Base-by-base conservation (phyloP, 2,113 vertebrate species). In the Tor tambroides region DNA sequence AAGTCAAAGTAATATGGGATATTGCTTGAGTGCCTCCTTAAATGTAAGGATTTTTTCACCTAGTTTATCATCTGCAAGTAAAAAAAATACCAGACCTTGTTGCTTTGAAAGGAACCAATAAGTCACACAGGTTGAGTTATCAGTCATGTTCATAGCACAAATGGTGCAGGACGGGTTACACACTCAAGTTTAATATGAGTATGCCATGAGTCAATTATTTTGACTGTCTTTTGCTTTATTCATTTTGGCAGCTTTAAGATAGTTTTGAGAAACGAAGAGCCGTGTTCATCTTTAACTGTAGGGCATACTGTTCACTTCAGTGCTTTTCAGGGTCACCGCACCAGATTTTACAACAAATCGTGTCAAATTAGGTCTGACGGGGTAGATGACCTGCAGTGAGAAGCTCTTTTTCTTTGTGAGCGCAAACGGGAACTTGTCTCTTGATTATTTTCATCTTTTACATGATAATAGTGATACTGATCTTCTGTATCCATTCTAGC, bases 291-390 rank as follows among this genome's bases (percentile, higher is more conserved):
- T 21, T 41, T 61, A 61, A 59, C 54, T 61, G 23, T 61, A 63
- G 78, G 14, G 11, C 6, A 26, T 26, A 80, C 32, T 2, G 10
- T 80, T 80, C 30, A 11, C 32, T 80, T 35, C 26, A 26, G 35
- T 41, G 11, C n/a, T 61, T 80, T 23, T 9, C n/a, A 12, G 54
- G 78, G 78, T 80, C 56, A 80, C 3, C 32, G 19, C 28, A n/a
- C 51, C 77, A 79, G 46, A 30, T 79, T 79, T 79, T 23, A 79
- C 19, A 6, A 80, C 35, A 80, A 41, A 80, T 88, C 87, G 87
- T 35, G 38, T 82, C 35, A 75, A 89, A 88, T 89, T 85, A 87
- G 21, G 12, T 46, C 21, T 49, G 81, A 54, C 83, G 79, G 71
- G 2, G 5, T 63, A 82, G 19, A 49, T 59, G 86, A 80, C 75